These are phyloP conservation scores for Pararge aegeria DNA, from an alignment of 1,140 invertebrate genomes.

Conservation along the genomic window DNA sequence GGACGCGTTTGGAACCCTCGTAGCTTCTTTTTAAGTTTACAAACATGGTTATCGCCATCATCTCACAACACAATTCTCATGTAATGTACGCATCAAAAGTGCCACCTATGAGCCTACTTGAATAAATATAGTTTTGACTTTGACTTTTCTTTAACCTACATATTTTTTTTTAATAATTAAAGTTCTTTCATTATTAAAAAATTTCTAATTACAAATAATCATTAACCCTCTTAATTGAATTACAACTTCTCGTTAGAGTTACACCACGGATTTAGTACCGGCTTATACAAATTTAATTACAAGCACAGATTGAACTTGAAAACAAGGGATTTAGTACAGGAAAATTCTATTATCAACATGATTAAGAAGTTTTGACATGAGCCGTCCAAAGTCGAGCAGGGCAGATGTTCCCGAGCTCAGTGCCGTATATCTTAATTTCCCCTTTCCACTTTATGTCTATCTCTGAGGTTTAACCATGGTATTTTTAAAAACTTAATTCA, in stretches of 20 bases:
- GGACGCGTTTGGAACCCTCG: too few species aligned
- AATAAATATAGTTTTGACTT: too few species aligned
- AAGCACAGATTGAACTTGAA: not conserved
- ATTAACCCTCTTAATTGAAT: not conserved
- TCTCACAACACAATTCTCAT: too few species aligned
- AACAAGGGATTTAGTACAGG: conserved; percentile 7
- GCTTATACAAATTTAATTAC: not conserved
- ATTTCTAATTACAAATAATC: too few species aligned
- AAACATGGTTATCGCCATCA: too few species aligned
- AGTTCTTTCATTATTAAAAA: too few species aligned
- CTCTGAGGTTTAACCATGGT: not conserved
- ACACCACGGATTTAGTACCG: not conserved
- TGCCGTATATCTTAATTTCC: conserved; percentile 27
- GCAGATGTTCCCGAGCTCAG: conserved; percentile 17
- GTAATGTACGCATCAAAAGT: too few species aligned
- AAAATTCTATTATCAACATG: conserved; percentile 28
- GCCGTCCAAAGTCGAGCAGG: conserved; percentile 23
- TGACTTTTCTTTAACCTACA: too few species aligned
- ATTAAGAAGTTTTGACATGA: conserved; percentile 30
- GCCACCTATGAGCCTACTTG: too few species aligned
- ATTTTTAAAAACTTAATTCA: too few species aligned
- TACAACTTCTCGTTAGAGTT: not conserved
- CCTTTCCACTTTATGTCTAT: not conserved
- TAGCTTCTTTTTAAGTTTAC: too few species aligned
- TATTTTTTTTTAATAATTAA: too few species aligned